Conservation (phyloP, 2,797 vertebrate species). For the Acanthurus tractus region DNA sequence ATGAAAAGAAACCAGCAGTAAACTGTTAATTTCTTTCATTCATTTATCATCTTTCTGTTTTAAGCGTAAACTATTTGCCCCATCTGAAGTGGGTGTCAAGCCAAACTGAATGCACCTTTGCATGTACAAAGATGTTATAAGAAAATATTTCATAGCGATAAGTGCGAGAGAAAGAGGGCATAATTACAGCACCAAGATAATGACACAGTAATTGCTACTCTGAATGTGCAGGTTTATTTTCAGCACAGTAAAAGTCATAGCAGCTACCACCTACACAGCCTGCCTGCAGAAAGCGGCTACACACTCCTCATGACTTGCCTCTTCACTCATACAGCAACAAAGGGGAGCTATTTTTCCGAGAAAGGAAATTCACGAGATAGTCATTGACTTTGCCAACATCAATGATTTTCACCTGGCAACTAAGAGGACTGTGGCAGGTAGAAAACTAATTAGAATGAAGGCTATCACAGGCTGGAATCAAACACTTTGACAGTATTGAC, state of each 20-base stretch:
- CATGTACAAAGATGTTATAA: conserved; percentile 5
- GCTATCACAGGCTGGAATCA: conserved; percentile 66
- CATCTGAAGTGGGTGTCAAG: conserved; percentile 7
- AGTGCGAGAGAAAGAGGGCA: conserved; percentile 48
- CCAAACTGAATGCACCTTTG: conserved; percentile 36
- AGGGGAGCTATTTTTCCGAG: conserved; percentile 30
- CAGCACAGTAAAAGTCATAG: conserved; percentile 66
- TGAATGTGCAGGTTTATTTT: conserved; percentile 77
- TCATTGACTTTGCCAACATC: conserved; percentile 65
- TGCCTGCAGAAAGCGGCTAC: conserved; percentile 27
- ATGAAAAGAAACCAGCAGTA: neutral
- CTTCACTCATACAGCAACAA: conserved; percentile 32
- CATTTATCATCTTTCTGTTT: neutral
- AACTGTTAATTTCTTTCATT: neutral
- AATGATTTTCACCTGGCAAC: conserved; percentile 59
- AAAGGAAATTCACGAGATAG: conserved; percentile 53
- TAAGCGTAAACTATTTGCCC: conserved; percentile 4
- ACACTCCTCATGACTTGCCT: conserved; percentile 38
- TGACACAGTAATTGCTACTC: conserved; percentile 76
- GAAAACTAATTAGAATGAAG: conserved; percentile 72
- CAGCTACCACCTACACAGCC: conserved; percentile 64
- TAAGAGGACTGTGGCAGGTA: conserved; percentile 59
- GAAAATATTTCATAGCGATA: conserved; percentile 35
- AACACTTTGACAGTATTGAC: conserved; percentile 67
- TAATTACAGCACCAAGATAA: conserved; percentile 72